A percentile compares a stretch with the other conserved stretches of the same genome.
Evolutionary conservation across 2,113 vertebrate genomes (phyloP).

Genomic region (Geococcyx californianus): DNA sequence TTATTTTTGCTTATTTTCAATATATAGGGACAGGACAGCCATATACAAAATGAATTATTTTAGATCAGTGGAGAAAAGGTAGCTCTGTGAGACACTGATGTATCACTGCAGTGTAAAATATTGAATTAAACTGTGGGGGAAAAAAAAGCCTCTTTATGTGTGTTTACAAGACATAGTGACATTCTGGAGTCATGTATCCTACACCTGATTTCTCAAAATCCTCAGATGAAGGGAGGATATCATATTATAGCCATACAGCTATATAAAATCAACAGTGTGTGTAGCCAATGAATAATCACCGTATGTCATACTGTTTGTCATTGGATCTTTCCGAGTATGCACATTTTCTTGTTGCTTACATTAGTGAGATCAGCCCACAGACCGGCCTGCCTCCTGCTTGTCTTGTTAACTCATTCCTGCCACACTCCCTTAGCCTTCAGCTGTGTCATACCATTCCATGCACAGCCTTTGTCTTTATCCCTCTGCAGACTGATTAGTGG

Average conservation of each 20-base stretch:
- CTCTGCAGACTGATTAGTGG: background rate
- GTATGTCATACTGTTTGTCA: slow-evolving; percentile 40
- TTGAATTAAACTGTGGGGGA: background rate
- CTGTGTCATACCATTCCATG: background rate
- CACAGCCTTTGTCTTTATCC: background rate
- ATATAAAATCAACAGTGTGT: slow-evolving; percentile 22
- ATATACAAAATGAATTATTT: background rate
- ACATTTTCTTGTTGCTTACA: slow-evolving; percentile 41
- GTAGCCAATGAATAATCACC: slow-evolving; percentile 1
- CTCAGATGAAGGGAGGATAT: background rate
- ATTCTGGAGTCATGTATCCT: background rate
- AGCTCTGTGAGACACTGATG: fast-evolving
- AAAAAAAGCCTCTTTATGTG: background rate
- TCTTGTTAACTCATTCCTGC: slow-evolving; percentile 16
- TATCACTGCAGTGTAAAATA: background rate
- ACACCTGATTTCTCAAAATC: slow-evolving; percentile 1
- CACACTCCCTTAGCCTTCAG: background rate
- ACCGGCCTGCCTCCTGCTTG: slow-evolving; percentile 18
- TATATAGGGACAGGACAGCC: background rate
- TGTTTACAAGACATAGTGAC: background rate
- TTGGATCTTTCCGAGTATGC: slow-evolving; percentile 11
- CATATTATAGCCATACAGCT: background rate
- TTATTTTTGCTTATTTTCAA: background rate
- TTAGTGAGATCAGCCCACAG: slow-evolving; percentile 3
- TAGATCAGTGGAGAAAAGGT: background rate